phyloP scores from a whole-genome alignment of 2,888 invertebrate genomes.

The Agonopterix heracliana region DNA sequence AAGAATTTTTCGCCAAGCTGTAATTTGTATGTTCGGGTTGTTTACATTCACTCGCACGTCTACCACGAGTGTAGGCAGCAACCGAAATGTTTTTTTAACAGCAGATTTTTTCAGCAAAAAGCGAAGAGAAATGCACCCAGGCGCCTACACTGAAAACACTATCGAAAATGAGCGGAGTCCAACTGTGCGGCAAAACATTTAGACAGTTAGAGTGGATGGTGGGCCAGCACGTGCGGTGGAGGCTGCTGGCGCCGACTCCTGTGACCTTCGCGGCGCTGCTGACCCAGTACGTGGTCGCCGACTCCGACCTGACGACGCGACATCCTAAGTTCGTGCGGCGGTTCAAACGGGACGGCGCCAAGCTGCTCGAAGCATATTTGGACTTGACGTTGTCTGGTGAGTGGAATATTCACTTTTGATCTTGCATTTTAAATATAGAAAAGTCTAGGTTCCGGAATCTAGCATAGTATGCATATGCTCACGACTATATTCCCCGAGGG shows the following conservation, averaged over 20 bases:
- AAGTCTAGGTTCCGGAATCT: not conserved
- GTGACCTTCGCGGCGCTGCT: slow-evolving; percentile 57
- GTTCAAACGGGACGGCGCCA: slow-evolving; percentile 56
- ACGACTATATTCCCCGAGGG: no score
- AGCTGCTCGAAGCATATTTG: slow-evolving; percentile 52
- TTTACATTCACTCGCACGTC: no score
- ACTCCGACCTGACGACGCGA: slow-evolving; percentile 51
- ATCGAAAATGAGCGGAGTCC: slow-evolving; percentile 49
- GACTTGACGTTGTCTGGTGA: slow-evolving; percentile 64
- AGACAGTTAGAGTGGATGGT: slow-evolving; percentile 66
- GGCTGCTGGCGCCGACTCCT: slow-evolving; percentile 57
- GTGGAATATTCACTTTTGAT: slow-evolving; percentile 14
- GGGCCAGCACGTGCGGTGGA: slow-evolving; percentile 61
- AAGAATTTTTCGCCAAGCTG: no score
- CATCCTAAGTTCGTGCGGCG: slow-evolving; percentile 59
- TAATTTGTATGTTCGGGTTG: no score
- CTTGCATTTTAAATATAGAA: not conserved
- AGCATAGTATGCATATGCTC: no score
- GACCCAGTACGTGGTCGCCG: slow-evolving; percentile 56
- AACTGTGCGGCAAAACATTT: slow-evolving; percentile 53
- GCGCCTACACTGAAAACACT: slow-evolving; percentile 57
- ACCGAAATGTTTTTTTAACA: no score
- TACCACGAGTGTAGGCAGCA: no score
- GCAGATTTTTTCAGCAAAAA: slow-evolving; percentile 45
- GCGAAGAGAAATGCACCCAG: slow-evolving; percentile 59